Conservation (phyloP, 2,797 vertebrate species). For the Molothrus aeneus region DNA sequence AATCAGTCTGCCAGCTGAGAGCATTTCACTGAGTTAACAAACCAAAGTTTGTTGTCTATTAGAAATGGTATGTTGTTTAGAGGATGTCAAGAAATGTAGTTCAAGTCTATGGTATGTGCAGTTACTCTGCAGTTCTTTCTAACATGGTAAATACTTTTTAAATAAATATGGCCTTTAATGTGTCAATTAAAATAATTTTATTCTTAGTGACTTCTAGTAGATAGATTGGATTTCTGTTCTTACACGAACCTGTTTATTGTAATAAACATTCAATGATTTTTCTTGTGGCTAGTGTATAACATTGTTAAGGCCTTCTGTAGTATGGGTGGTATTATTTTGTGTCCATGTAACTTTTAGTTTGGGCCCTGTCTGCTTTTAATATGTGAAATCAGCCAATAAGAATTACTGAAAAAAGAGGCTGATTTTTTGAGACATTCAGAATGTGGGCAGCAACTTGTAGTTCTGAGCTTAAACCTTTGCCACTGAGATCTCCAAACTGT, state of each 20-base stretch:
- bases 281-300: neutral
- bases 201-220: neutral
- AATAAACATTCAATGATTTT: neutral
- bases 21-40: neutral
- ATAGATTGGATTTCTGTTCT: neutral
- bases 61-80: neutral
- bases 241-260: neutral
- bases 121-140: neutral
- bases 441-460: neutral
- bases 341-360: neutral
- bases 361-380: neutral
- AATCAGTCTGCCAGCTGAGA: neutral
- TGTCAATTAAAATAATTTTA: neutral
- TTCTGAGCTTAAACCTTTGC: neutral
- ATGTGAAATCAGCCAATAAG: neutral
- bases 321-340: neutral
- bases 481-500: neutral
- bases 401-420: neutral
- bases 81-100: neutral
- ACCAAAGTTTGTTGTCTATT: neutral
- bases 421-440: neutral
- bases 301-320: neutral
- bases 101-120: neutral
- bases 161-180: neutral
- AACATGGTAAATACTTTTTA: neutral